Evolutionary conservation across 2,797 vertebrate genomes (phyloP), one percentile per base, ranked within the genome.

Genomic region (Atherinosoma microstoma): DNA sequence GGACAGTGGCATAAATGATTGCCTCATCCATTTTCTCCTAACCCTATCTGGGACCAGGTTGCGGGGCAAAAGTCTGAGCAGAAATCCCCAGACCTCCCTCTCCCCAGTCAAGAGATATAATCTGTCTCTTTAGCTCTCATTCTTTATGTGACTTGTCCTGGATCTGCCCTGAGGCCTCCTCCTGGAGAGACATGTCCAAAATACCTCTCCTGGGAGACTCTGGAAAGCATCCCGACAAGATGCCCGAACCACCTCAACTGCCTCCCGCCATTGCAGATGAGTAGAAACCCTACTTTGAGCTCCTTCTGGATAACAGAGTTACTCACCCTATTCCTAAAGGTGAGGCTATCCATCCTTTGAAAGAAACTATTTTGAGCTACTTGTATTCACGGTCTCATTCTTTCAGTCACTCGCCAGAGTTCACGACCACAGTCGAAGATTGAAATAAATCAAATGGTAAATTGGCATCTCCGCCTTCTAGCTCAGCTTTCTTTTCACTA

Each of bases 121-220:
- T 56, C 53, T 56, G 53, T 56, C 53, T 56, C 22, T 27, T 12
- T 56, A 27, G 53, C 53, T 56, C 27, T 56, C 53, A 54, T 54
- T 54, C 27, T 27, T 30, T 56, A 15, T 29, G 53, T 29, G 27
- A 56, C 27, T 56, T 5, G 53, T 29, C 53, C 53, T 8, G 13
- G 53, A 29, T 30, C 27, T 56, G 53, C 27, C 53, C 29, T 15
- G 5, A 30, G 27, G 53, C 53, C 53, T 56, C 53, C 53, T 56
- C 24, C 27, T 30, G 53, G 27, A 30, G 53, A 56, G 53, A 56
- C 27, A 56, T 56, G 27, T 56, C 53, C 53, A 56, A 56, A 30
- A 30, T 27, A 56, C 29, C 53, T 30, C 53, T 30, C 6, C 53
- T 56, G 53, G 53, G 53, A 56, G 27, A 27, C 53, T 56, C 53